These are phyloP conservation scores for Aphis gossypii DNA, from an alignment of 1,140 invertebrate genomes.

Conservation along the genomic window DNA sequence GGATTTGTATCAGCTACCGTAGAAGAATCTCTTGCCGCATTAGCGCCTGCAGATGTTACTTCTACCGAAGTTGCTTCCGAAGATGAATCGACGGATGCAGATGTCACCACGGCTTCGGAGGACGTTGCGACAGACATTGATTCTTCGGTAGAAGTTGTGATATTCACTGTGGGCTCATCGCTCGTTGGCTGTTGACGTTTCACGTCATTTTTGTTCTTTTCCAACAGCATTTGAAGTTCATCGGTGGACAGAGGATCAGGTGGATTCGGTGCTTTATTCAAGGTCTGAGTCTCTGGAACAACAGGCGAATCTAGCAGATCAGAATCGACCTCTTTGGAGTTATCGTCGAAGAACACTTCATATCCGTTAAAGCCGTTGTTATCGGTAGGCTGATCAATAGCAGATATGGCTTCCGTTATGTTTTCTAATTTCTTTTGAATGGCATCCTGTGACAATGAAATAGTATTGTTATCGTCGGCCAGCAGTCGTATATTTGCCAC, in stretches of 20 bases:
- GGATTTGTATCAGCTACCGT: conserved; percentile 62
- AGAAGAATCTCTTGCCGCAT: not conserved
- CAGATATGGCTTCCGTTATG: conserved; percentile 63
- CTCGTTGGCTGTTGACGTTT: conserved; percentile 64
- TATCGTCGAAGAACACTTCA: conserved; percentile 51
- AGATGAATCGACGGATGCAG: not conserved
- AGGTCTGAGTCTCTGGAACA: not conserved
- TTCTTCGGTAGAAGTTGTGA: not conserved
- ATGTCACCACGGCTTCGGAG: not conserved
- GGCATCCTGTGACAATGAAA: conserved; percentile 62
- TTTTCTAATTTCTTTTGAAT: conserved; percentile 64
- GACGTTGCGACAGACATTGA: conserved; percentile 57
- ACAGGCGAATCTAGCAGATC: not conserved
- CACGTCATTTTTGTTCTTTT: conserved; percentile 65
- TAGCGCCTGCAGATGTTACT: conserved; percentile 61
- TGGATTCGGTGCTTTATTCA: conserved; percentile 53
- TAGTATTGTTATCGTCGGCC: conserved; percentile 63
- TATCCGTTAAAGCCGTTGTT: not conserved
- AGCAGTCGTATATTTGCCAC: conserved; percentile 66
- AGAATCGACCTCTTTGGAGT: conserved; percentile 30
- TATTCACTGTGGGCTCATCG: conserved; percentile 38
- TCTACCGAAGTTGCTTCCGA: conserved; percentile 55
- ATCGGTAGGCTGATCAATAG: conserved; percentile 8
- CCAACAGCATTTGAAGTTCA: conserved; percentile 64
- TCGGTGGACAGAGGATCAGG: conserved; percentile 66